A percentile compares a stretch with the other conserved stretches of the same genome.
Conservation (phyloP, 2,797 vertebrate species). For the Spheniscus humboldti region DNA sequence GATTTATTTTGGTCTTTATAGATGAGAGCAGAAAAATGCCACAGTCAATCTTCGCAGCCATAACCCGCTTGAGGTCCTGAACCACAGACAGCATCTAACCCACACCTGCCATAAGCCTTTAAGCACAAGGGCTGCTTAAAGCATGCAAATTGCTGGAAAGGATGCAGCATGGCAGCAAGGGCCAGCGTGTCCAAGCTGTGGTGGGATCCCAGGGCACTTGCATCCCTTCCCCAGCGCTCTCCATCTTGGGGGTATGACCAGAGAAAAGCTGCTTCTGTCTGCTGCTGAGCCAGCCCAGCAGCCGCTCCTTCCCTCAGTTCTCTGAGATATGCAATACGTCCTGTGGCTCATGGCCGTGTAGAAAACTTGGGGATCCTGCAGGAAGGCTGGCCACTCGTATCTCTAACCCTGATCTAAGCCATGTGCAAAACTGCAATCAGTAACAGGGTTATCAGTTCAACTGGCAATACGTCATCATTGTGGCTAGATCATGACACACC, state of each 20-base stretch:
- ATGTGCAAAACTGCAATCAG: neutral
- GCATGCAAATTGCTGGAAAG: neutral
- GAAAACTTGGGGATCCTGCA: neutral
- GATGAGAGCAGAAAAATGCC: neutral
- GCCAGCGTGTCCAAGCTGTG: accelerated
- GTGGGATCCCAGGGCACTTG: neutral
- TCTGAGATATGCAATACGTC: accelerated
- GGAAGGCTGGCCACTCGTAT: neutral
- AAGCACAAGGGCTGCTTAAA: neutral
- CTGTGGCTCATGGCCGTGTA: neutral
- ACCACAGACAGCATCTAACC: neutral
- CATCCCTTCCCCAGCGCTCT: neutral
- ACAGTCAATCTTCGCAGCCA: accelerated
- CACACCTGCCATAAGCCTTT: neutral
- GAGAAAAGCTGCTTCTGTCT: neutral
- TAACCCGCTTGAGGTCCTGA: neutral
- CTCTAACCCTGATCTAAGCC: neutral
- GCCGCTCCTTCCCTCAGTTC: neutral
- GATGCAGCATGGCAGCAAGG: neutral
- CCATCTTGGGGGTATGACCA: neutral
- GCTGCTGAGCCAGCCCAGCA: neutral
- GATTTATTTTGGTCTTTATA: neutral
- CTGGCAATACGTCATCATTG: neutral
- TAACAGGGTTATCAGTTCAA: neutral
- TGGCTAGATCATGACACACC: neutral